These are phyloP conservation scores for Drosophila burlai DNA, from an alignment of 1,140 invertebrate species.

Conservation along the genomic window DNA sequence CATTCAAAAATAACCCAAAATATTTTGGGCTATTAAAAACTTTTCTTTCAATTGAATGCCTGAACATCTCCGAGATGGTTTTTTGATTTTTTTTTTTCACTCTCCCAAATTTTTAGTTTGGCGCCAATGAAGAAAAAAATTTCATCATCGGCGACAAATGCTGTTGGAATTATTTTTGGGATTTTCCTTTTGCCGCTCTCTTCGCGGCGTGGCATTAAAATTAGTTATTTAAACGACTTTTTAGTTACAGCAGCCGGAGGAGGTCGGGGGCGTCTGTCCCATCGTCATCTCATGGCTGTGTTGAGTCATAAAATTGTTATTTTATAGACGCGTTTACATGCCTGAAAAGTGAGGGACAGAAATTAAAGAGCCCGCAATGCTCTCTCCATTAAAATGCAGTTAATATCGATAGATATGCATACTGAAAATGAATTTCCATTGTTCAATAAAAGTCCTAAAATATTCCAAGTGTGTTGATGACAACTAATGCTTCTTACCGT, in stretches of 20 bases:
- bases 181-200: constrained; percentile 24
- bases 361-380: constrained; percentile 14
- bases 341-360: constrained; percentile 19
- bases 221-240: constrained; percentile 66
- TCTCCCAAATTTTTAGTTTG: constrained; percentile 31
- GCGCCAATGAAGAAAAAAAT: constrained; percentile 53
- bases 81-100: constrained; percentile 20
- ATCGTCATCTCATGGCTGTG: background rate
- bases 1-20: constrained; percentile 57
- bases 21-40: constrained; percentile 69
- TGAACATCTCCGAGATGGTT: constrained; percentile 35
- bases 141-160: constrained; percentile 59
- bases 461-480: constrained; percentile 10
- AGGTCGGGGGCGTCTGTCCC: constrained; percentile 23
- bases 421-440: constrained; percentile 3
- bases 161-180: constrained; percentile 44
- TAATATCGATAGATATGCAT: constrained; percentile 7
- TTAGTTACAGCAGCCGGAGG: constrained; percentile 44
- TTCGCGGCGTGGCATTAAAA: constrained; percentile 51
- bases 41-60: constrained; percentile 72
- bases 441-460: background rate
- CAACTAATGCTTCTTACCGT: constrained; percentile 11
- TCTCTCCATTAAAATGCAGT: constrained; percentile 22
- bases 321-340: constrained; percentile 47
- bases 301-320: constrained; percentile 57